Evolutionary conservation across 1,140 invertebrate genomes (phyloP).

Genomic region (Caenorhabditis remanei): DNA sequence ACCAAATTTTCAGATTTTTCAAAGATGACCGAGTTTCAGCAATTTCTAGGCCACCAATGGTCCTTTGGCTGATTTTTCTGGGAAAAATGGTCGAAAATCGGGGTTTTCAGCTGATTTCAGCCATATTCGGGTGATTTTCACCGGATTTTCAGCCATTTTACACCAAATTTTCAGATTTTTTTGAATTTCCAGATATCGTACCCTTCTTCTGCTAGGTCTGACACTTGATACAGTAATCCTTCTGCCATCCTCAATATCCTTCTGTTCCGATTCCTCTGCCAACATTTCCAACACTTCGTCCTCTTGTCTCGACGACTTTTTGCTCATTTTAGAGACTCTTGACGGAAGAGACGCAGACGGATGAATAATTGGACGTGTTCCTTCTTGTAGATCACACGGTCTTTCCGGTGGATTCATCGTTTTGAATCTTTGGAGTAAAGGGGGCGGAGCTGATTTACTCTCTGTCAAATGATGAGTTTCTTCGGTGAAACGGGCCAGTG

Average conservation of each 20-base stretch:
- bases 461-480: background rate
- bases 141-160: no score
- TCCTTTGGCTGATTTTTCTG: no score
- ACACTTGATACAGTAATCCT: background rate
- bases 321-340: background rate
- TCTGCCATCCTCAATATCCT: constrained; percentile 12
- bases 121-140: no score
- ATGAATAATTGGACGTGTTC: constrained; percentile 14
- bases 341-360: background rate
- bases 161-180: no score
- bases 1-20: no score
- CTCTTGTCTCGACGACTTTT: background rate
- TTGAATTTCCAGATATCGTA: no score
- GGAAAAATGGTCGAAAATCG: no score
- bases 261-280: background rate
- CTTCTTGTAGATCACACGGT: constrained; percentile 8
- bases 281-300: constrained; percentile 16
- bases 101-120: no score
- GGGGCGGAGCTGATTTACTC: background rate
- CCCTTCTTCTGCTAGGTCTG: background rate
- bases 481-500: background rate
- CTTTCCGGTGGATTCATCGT: background rate
- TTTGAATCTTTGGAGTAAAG: constrained; percentile 11
- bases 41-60: no score
- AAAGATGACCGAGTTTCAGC: no score